phyloP scores from a whole-genome alignment of 2,113 vertebrate species.

The Pyrgilauda ruficollis region DNA sequence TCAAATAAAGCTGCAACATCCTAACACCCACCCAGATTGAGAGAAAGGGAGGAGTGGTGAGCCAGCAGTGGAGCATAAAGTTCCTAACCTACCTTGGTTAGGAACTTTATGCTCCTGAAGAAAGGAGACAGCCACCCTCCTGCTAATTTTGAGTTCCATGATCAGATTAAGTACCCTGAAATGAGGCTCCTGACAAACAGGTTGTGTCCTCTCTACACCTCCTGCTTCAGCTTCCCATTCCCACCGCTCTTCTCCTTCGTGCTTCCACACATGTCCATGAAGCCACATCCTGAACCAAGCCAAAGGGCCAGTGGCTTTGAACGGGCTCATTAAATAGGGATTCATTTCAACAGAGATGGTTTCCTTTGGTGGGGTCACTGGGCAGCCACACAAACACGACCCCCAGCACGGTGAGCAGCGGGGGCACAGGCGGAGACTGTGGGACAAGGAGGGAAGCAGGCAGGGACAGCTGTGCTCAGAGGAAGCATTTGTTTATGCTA shows the following conservation, averaged over 20 bases:
- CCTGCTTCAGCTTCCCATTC: background rate
- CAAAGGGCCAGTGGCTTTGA: fast-evolving
- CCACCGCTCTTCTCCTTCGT: fast-evolving
- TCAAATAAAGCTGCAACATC: background rate
- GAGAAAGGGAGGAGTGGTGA: background rate
- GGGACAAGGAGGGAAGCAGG: background rate
- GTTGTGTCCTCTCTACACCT: background rate
- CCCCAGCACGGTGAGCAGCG: fast-evolving
- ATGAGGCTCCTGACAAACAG: background rate
- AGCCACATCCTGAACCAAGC: background rate
- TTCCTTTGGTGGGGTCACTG: background rate
- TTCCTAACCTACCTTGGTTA: background rate
- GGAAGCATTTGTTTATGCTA: constrained; percentile 14
- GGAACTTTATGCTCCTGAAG: background rate
- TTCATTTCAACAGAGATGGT: background rate
- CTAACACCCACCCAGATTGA: background rate
- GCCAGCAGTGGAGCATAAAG: too few relatives aligned
- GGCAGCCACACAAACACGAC: background rate
- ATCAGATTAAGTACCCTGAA: background rate
- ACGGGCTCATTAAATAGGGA: background rate
- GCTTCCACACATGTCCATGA: fast-evolving
- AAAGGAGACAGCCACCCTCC: background rate
- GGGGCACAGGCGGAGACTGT: background rate
- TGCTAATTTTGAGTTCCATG: background rate
- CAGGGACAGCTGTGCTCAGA: constrained; percentile 16